Conservation (phyloP, 1,140 invertebrate species). For the Tetranychus cinnabarinus region DNA sequence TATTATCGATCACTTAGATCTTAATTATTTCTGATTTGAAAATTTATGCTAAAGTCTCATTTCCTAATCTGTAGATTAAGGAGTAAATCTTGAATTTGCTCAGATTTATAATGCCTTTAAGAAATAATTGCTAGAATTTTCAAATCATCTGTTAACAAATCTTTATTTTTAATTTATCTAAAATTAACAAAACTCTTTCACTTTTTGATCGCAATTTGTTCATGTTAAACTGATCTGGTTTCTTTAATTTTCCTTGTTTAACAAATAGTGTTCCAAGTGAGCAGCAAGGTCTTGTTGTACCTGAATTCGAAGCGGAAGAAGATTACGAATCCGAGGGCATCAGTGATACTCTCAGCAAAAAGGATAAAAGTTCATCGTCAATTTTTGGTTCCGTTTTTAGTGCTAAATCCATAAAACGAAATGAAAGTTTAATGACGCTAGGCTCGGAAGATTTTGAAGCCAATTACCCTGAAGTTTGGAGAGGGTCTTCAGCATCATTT, state of each 20-base stretch:
- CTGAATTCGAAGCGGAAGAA: conserved; percentile 33
- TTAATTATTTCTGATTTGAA: too few species aligned
- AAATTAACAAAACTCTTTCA: too few species aligned
- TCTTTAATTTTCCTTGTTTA: background rate
- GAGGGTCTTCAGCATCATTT: background rate
- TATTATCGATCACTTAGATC: too few species aligned
- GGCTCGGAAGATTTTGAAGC: background rate
- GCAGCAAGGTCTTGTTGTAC: conserved; percentile 33
- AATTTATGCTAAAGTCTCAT: too few species aligned
- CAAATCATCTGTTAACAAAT: too few species aligned
- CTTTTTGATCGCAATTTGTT: too few species aligned
- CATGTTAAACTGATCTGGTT: background rate
- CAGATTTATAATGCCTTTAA: too few species aligned
- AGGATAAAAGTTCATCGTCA: background rate
- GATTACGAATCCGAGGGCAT: conserved; percentile 18
- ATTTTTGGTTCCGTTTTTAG: background rate
- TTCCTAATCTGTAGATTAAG: too few species aligned
- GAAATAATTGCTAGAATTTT: too few species aligned
- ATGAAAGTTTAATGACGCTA: background rate
- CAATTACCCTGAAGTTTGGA: background rate
- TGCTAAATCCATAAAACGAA: background rate
- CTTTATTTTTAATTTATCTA: too few species aligned
- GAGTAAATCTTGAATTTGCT: too few species aligned
- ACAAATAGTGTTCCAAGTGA: conserved; percentile 30
- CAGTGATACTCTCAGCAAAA: background rate